Evolutionary conservation across 1,140 invertebrate genomes (phyloP).

Genomic region (Cheumatopsyche charites): DNA sequence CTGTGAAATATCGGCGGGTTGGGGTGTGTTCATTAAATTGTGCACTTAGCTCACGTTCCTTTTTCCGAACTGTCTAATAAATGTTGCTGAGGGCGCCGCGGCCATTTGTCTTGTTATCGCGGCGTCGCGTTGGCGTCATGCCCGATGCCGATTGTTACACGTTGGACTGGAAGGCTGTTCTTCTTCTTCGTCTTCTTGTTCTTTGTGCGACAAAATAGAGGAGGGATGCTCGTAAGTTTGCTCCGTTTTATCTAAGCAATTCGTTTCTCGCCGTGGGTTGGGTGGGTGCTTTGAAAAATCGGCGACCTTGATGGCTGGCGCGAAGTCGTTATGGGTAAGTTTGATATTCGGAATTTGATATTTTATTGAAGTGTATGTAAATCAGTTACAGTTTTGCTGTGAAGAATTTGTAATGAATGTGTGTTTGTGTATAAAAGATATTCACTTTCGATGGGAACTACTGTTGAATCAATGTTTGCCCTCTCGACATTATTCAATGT

Average conservation of each 20-base stretch:
- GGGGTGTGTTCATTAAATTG: slow-evolving; percentile 43
- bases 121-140: slow-evolving; percentile 41
- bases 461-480: no score
- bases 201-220: neutral
- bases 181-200: neutral
- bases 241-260: no score
- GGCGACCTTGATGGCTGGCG: neutral
- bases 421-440: no score
- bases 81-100: slow-evolving; percentile 38
- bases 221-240: no score
- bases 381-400: no score
- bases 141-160: slow-evolving; percentile 30
- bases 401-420: no score
- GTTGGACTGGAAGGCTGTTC: neutral
- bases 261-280: no score
- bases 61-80: slow-evolving; percentile 46
- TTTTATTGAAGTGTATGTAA: no score
- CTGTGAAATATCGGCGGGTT: slow-evolving; percentile 27
- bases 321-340: no score
- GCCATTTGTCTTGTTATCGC: slow-evolving; percentile 47
- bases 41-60: slow-evolving; percentile 44
- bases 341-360: no score
- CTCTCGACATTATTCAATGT: no score
- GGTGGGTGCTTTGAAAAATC: neutral
- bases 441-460: no score